Evolutionary conservation across 1,140 invertebrate species (phyloP).

Genomic region (Drosophila auraria): DNA sequence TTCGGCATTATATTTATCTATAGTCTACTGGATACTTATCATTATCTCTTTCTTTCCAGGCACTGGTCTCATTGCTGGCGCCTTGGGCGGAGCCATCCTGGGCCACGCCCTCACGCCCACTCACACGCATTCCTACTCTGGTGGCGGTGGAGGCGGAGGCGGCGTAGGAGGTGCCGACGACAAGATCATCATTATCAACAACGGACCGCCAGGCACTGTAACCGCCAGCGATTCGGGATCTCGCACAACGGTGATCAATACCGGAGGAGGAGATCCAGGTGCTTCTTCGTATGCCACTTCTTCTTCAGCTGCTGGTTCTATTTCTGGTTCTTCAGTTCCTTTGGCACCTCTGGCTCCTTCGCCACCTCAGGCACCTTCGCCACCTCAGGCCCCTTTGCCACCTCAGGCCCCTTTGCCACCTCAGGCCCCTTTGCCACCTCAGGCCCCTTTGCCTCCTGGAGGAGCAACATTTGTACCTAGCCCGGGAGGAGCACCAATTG

Average conservation of each 20-base stretch:
- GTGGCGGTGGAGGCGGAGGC: constrained; percentile 50
- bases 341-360: constrained; percentile 1
- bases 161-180: constrained; percentile 59
- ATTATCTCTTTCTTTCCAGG: constrained; percentile 36
- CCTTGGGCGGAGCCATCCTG: constrained; percentile 73
- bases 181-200: constrained; percentile 82
- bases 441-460: too few relatives aligned
- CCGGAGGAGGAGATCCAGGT: constrained; percentile 31
- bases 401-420: too few relatives aligned
- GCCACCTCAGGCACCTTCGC: background rate
- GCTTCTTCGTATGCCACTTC: too few relatives aligned
- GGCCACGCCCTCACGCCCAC: constrained; percentile 77
- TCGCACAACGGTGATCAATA: constrained; percentile 74
- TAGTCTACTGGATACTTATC: background rate
- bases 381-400: constrained; percentile 2
- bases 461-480: too few relatives aligned
- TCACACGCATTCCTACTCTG: constrained; percentile 52
- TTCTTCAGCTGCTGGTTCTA: too few relatives aligned
- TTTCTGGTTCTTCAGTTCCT: background rate
- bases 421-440: too few relatives aligned
- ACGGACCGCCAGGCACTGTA: constrained; percentile 77
- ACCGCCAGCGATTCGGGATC: constrained; percentile 66
- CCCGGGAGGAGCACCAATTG: constrained; percentile 54
- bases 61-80: constrained; percentile 77
- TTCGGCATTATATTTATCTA: too few relatives aligned